A percentile compares a stretch with the other conserved stretches of the same genome.
These are phyloP conservation scores for Drosophila jambulina DNA, from an alignment of 1,140 invertebrate genomes.

Conservation along the genomic window DNA sequence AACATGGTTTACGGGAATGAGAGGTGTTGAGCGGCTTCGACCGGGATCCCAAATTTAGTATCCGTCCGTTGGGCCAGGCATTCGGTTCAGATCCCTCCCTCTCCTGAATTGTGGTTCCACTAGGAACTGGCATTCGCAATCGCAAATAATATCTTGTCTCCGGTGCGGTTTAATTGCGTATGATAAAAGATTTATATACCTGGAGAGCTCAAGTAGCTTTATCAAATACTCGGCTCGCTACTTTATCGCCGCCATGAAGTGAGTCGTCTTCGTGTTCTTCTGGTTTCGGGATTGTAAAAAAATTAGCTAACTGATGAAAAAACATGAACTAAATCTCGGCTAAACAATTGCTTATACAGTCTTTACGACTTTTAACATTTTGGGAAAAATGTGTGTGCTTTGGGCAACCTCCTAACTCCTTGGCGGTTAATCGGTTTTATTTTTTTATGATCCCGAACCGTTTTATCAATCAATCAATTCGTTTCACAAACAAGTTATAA, in stretches of 20 bases:
- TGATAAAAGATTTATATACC: conserved; percentile 71
- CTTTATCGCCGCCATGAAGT: conserved; percentile 62
- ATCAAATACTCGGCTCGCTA: conserved; percentile 50
- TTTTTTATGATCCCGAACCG: conserved; percentile 7
- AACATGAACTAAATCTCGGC: conserved; percentile 6
- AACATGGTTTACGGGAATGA: conserved; percentile 23
- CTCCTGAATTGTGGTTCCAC: not conserved
- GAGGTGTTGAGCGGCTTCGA: conserved; percentile 50
- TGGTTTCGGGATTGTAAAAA: conserved; percentile 37
- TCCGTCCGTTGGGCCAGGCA: conserved; percentile 38
- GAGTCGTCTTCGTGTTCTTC: conserved; percentile 48
- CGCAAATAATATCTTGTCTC: conserved; percentile 27
- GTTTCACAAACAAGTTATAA: conserved; percentile 39
- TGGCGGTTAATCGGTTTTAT: conserved; percentile 4
- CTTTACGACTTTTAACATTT: conserved; percentile 18
- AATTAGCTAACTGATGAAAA: conserved; percentile 53
- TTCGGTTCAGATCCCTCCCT: conserved; percentile 35
- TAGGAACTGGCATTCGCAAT: conserved; percentile 2
- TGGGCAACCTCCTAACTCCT: conserved; percentile 7
- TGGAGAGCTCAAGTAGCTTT: conserved; percentile 53
- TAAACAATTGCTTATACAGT: not conserved
- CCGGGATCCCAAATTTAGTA: conserved; percentile 60
- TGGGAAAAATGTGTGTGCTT: not conserved
- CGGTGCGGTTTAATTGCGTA: conserved; percentile 32
- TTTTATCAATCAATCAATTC: conserved; percentile 57